phyloP scores from a whole-genome alignment of 2,888 invertebrate genomes.

The Plebejus anna region DNA sequence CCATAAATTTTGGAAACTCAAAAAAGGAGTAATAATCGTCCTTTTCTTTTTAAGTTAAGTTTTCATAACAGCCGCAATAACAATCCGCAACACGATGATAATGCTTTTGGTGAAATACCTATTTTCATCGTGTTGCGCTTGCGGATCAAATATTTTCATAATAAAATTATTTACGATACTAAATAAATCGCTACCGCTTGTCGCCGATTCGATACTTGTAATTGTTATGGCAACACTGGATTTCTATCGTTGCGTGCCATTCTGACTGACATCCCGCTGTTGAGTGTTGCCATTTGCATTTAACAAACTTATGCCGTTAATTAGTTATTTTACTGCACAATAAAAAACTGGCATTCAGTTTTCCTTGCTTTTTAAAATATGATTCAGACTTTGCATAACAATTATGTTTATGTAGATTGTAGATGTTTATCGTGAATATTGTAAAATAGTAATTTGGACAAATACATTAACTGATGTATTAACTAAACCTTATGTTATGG shows the following conservation, averaged over 20 bases:
- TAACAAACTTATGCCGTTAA: neutral
- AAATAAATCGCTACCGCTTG: neutral
- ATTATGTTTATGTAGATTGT: neutral
- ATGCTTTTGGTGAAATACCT: too few relatives aligned
- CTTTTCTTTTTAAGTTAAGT: neutral
- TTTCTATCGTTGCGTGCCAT: constrained; percentile 10
- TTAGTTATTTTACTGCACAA: neutral
- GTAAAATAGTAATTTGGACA: neutral
- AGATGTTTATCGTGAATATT: neutral
- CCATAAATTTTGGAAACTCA: too few relatives aligned
- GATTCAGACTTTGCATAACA: neutral
- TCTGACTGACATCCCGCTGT: constrained; percentile 9
- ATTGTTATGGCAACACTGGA: constrained; percentile 15
- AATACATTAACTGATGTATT: neutral
- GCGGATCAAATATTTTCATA: neutral
- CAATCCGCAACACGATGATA: too few relatives aligned
- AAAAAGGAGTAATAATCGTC: neutral
- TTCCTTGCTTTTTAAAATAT: neutral
- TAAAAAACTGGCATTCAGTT: constrained; percentile 3
- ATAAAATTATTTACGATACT: too few relatives aligned
- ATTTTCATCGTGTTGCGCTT: neutral
- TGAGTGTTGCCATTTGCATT: neutral
- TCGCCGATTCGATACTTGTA: neutral
- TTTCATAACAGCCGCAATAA: neutral
- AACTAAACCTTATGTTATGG: neutral